A percentile compares a stretch with the other conserved stretches of the same genome.
Evolutionary conservation across 2,797 vertebrate species (phyloP).

Genomic region (Arrhamphus sclerolepis): DNA sequence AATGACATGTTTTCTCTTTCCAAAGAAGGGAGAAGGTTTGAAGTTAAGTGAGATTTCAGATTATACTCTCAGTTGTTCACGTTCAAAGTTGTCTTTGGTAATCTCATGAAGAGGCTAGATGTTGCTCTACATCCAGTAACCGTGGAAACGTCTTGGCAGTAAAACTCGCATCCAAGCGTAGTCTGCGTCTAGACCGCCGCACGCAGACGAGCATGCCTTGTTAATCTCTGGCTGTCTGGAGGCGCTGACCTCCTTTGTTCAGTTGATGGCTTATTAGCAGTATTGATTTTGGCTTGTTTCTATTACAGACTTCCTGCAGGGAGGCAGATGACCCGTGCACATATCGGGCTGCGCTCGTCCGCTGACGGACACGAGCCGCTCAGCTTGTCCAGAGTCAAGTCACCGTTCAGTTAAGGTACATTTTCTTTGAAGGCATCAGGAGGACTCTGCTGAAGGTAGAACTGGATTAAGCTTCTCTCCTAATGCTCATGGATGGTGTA

Average conservation of each 20-base stretch:
- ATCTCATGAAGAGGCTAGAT: no score
- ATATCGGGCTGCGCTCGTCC: slow-evolving; percentile 56
- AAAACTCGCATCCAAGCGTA: slow-evolving; percentile 4
- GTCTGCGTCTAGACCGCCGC: background rate
- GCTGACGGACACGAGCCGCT: slow-evolving; percentile 6
- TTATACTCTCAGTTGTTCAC: no score
- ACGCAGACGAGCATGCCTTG: slow-evolving; percentile 49
- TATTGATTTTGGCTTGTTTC: slow-evolving; percentile 76
- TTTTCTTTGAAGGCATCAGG: no score
- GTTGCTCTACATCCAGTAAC: no score
- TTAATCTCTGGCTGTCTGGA: slow-evolving; percentile 64
- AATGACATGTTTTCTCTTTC: no score
- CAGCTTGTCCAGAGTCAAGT: slow-evolving; percentile 6
- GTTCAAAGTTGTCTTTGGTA: no score
- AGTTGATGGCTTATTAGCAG: slow-evolving; percentile 68
- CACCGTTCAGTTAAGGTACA: background rate
- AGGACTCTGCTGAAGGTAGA: no score
- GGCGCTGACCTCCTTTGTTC: slow-evolving; percentile 74
- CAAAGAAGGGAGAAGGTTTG: no score
- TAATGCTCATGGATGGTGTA: no score
- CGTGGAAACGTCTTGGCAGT: background rate
- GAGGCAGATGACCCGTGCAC: slow-evolving; percentile 57
- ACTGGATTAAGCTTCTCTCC: no score
- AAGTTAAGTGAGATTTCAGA: no score
- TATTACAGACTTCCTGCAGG: slow-evolving; percentile 60